A percentile compares a stretch with the other conserved stretches of the same genome.
Conservation (phyloP, 1,140 invertebrate genomes). For the Ceratina australensis region DNA sequence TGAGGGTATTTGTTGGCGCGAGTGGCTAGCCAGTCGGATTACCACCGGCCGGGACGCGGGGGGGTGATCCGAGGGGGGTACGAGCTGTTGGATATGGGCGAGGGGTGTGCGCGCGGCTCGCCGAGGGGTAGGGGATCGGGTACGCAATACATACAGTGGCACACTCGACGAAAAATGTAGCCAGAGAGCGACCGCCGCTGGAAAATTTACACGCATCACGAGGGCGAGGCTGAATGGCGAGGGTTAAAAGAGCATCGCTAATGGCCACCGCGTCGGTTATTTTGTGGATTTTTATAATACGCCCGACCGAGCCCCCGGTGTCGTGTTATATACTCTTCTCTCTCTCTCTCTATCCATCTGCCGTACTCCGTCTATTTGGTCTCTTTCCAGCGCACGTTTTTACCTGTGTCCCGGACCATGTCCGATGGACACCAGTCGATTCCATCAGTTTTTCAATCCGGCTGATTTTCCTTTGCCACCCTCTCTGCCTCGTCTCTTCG, state of each 20-base stretch:
- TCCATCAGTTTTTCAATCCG: slow-evolving; percentile 55
- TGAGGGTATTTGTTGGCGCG: slow-evolving; percentile 79
- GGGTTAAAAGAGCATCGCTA: slow-evolving; percentile 80
- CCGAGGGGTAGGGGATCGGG: slow-evolving; percentile 46
- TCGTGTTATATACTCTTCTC: background rate
- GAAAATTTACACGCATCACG: slow-evolving; percentile 80
- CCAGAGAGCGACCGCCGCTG: slow-evolving; percentile 76
- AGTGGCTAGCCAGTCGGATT: slow-evolving; percentile 80
- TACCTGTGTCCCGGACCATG: slow-evolving; percentile 15
- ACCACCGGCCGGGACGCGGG: slow-evolving; percentile 66
- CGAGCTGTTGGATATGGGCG: slow-evolving; percentile 50
- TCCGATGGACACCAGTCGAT: slow-evolving; percentile 33
- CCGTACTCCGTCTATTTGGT: no score
- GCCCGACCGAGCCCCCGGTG: slow-evolving; percentile 44
- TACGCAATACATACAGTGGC: slow-evolving; percentile 64
- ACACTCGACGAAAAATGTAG: slow-evolving; percentile 79
- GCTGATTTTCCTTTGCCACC: slow-evolving; percentile 47
- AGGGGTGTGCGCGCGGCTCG: slow-evolving; percentile 46
- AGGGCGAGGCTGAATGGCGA: slow-evolving; percentile 75
- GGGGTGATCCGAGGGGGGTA: slow-evolving; percentile 56
- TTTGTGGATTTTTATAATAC: slow-evolving; percentile 81
- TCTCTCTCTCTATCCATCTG: slow-evolving; percentile 15
- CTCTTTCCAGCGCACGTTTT: slow-evolving; percentile 13
- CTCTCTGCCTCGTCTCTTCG: background rate
- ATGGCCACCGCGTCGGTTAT: slow-evolving; percentile 79